Percentiles rank a stretch among this genome's conserved stretches.
phyloP scores from a whole-genome alignment of 2,888 invertebrate genomes.

The Eupithecia inturbata region DNA sequence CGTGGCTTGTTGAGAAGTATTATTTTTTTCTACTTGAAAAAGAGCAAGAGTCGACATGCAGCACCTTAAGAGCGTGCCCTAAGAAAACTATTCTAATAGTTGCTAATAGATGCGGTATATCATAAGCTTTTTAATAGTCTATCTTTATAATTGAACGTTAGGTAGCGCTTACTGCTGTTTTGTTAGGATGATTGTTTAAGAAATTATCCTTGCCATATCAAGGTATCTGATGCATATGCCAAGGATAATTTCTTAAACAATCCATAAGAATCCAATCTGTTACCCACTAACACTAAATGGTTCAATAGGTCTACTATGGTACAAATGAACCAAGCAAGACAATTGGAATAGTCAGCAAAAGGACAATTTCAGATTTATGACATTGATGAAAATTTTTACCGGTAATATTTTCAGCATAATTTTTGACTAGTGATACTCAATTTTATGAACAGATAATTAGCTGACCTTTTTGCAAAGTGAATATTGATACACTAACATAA shows the following conservation, averaged over 20 bases:
- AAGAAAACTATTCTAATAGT: too few relatives aligned
- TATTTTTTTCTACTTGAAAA: too few relatives aligned
- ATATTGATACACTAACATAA: not conserved
- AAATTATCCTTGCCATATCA: too few relatives aligned
- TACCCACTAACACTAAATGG: not conserved
- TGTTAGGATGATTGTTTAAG: too few relatives aligned
- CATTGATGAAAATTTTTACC: conserved; percentile 26
- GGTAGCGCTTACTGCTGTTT: too few relatives aligned
- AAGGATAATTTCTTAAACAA: not conserved
- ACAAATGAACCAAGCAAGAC: conserved; percentile 25
- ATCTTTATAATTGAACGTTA: too few relatives aligned
- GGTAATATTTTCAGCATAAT: conserved; percentile 36
- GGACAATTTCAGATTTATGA: not conserved
- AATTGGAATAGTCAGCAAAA: not conserved
- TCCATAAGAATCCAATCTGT: not conserved
- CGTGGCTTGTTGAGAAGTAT: too few relatives aligned
- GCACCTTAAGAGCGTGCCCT: too few relatives aligned
- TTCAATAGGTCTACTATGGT: conserved; percentile 9
- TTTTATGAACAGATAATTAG: not conserved
- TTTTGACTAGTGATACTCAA: not conserved
- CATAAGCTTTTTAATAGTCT: too few relatives aligned
- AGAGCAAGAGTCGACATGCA: too few relatives aligned
- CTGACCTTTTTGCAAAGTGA: not conserved
- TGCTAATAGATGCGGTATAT: too few relatives aligned
- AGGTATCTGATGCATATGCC: too few relatives aligned